Evolutionary conservation across 2,797 vertebrate genomes (phyloP), one percentile per base, ranked within the genome.

Genomic region (Enteromius radiatus): DNA sequence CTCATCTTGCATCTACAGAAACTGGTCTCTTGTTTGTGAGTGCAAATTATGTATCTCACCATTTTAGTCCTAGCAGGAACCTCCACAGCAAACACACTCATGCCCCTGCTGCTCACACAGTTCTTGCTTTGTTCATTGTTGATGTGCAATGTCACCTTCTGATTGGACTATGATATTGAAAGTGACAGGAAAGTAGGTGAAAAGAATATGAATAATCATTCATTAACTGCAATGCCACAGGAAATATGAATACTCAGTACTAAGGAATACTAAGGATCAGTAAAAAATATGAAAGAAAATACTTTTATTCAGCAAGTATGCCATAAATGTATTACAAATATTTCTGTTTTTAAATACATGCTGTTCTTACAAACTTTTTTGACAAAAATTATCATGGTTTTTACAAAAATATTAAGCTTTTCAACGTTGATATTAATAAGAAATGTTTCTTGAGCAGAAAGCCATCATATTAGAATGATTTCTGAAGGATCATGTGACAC

Each of bases 101-200:
- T 92, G 59, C 96, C 95, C 88, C 97, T 92, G 49, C 91, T 98
- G 92, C 93, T 98, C 10, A 94, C 75, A 86, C 96, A 98, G 92
- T 98, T 99, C 91, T 91, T 96, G 89, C 93, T 97, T 87, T 96
- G 95, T 82, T 98, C 96, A 1, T 96, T 97, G 93, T 95, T 97
- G 47, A 99, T 89, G 5, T 97, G 96, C 89, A 99, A 90, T 4
- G 97, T 94, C 88, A 96, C 95, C 91, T 95, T 98, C 87, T 94
- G 94, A 89, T 95, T 96, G 88, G 94, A 95, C 98, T 99, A 43
- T 14, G 91, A 17, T 91, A 69, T 23, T 28, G 28, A 64, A 28
- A 70, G 19, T 4, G 12, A 15, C 38, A 38, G 23, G n/a, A 26
- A 12, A 54, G 49, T 9, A 4, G 1, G 26, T 41, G 9, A 73